Base-by-base conservation (phyloP, 2,888 invertebrate species). In the Sturmia bella region DNA sequence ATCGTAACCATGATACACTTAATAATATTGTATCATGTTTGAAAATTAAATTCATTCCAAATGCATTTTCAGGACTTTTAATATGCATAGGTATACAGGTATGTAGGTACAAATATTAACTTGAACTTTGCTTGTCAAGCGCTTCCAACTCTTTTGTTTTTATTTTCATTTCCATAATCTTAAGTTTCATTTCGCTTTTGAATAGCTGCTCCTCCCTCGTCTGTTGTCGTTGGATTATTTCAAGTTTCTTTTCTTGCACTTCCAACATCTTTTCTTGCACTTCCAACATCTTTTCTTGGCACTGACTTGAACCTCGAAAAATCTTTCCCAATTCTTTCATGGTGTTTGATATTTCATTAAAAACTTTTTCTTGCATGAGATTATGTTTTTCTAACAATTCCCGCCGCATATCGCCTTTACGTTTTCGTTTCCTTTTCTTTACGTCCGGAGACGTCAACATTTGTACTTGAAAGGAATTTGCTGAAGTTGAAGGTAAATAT, bases 181-280 rank as follows among this genome's bases (percentile, higher is more conserved):
- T 68, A 2, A 68, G 43, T 21, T 61, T 41, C 41, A 68, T 57
- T 45, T 66, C 75, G 2, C 37, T 54, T 50, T 68, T 52, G 19
- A 56, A 63, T 19, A 63, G 32, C 24, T 61, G 63, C 37, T 77
- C 61, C 27, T 64, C 70, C 27, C 63, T 69, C 32, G 56, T 45
- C 12, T 64, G 24, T 15, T 11, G 41, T n/a, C 15, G 11, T 43
- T 72, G 17, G 17, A 52, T 48, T 1, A 73, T 48, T 66, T 41
- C 24, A 21, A 48, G 27, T 43, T 78, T 72, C 41, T 64, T 66
- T 48, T 64, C 50, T 78, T 78, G 70, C 48, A 78, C 15, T 64
- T 78, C 6, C 27, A 27, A 78, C 15, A 73, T 43, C 7, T 52
- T 78, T 43, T 56, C 72, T 9, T 78, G 64, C n/a, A n/a, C n/a